Conservation (phyloP, 1,140 invertebrate genomes). For the Homarus americanus region DNA sequence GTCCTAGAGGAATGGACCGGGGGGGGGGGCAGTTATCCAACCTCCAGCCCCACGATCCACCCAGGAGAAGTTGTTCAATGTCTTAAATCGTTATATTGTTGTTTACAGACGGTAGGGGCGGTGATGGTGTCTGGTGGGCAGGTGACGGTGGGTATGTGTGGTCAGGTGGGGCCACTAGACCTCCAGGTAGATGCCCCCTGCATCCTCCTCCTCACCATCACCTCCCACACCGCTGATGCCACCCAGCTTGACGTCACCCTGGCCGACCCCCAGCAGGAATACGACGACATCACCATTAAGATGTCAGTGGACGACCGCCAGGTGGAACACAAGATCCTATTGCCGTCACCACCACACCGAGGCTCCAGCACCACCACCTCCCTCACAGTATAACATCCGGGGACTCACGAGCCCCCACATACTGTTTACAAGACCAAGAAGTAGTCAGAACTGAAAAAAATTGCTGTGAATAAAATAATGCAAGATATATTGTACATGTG, state of each 20-base stretch:
- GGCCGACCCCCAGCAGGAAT: constrained; percentile 38
- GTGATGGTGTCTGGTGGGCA: background rate
- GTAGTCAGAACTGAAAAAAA: too few species aligned
- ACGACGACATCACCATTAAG: background rate
- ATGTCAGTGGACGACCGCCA: background rate
- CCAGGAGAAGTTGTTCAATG: too few species aligned
- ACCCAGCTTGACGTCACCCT: background rate
- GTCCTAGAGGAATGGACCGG: too few species aligned
- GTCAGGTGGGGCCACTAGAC: background rate
- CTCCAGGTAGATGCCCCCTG: constrained; percentile 19
- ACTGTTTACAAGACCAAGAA: too few species aligned
- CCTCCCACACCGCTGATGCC: background rate
- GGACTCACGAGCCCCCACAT: background rate
- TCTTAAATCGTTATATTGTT: too few species aligned
- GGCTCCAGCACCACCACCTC: constrained; percentile 10
- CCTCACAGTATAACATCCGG: background rate
- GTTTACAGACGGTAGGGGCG: constrained; percentile 27
- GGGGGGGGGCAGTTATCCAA: too few species aligned
- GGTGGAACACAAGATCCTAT: background rate
- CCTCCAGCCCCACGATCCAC: too few species aligned
- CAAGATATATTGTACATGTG: too few species aligned
- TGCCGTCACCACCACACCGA: background rate
- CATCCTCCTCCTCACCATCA: constrained; percentile 22
- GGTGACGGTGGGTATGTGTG: background rate
- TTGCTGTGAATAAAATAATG: too few species aligned